A percentile compares a stretch with the other conserved stretches of the same genome.
Conservation (phyloP, 2,113 vertebrate genomes). For the Crotalus helleri region DNA sequence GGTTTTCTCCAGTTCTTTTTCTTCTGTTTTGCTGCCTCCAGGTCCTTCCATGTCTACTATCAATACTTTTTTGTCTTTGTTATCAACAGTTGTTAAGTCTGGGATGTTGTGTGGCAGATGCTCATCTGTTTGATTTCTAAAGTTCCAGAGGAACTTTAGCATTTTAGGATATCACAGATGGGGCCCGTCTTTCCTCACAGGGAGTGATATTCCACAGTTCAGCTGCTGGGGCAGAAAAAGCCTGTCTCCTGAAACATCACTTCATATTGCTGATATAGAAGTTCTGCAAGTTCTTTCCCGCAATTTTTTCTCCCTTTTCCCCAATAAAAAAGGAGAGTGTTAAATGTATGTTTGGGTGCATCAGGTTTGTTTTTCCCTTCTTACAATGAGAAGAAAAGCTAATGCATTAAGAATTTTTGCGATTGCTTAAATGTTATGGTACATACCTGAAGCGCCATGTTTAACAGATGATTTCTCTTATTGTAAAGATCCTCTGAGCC, state of each 20-base stretch:
- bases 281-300: neutral
- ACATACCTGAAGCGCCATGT: neutral
- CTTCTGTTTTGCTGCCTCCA: neutral
- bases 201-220: neutral
- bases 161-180: neutral
- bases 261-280: neutral
- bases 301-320: neutral
- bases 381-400: neutral
- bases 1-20: neutral
- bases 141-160: too few species aligned
- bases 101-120: neutral
- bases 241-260: neutral
- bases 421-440: neutral
- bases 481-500: neutral
- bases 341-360: neutral
- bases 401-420: neutral
- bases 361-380: neutral
- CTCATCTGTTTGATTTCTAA: neutral
- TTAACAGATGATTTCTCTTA: constrained; percentile 20
- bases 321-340: neutral
- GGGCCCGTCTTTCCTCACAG: neutral
- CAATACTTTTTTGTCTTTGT: neutral
- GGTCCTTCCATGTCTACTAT: neutral
- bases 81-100: neutral
- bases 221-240: neutral